Evolutionary conservation across 2,888 invertebrate species (phyloP), one percentile per base, ranked within the genome.

Genomic region (Stenodera caucasica): DNA sequence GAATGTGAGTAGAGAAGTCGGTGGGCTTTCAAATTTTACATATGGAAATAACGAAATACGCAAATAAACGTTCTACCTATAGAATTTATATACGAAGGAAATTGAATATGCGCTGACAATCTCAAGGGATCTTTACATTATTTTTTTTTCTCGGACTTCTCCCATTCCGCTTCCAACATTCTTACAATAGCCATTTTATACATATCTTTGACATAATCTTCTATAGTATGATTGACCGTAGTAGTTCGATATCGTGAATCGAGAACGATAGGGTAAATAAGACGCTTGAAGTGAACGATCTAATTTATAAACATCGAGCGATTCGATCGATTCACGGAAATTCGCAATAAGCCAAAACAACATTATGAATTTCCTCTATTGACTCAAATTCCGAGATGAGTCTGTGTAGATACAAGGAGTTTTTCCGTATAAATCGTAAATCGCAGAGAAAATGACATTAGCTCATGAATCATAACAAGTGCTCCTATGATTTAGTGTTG

Each of bases 191-290:
- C 26, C 35, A 26, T 23, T 21, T 30, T 32, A 52, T 23, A 5
- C 52, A 33, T 51, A 57, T 51, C 26, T 37, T 15, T 21, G 32
- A 33, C 32, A 23, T 18, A 53, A 53, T 53, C 52, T 32, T 2
- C 9, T 14, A 23, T 53, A 35, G 2, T 14, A 56, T 56, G 56
- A 56, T 50, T 56, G 56, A 56, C 56, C 50, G 50, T 33, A 23
- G 15, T 14, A 52, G 51, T 57, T 57, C 40, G 51, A 57, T 57
- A 52, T 52, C 45, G 29, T 21, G 40, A 23, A 50, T 53, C 33
- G 32, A 11, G 12, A 5, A n/a, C 37, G 14, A 40, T 52, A 40
- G 30, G 51, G 26, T 26, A 40, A 40, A 51, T 37, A 14, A 26
- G 51, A 11, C 1, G 45, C 8, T 21, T 21, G 12, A 21, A 9